A percentile compares a stretch with the other conserved stretches of the same genome.
Evolutionary conservation across 2,888 invertebrate genomes (phyloP).

Genomic region (Keiferia lycopersicella): DNA sequence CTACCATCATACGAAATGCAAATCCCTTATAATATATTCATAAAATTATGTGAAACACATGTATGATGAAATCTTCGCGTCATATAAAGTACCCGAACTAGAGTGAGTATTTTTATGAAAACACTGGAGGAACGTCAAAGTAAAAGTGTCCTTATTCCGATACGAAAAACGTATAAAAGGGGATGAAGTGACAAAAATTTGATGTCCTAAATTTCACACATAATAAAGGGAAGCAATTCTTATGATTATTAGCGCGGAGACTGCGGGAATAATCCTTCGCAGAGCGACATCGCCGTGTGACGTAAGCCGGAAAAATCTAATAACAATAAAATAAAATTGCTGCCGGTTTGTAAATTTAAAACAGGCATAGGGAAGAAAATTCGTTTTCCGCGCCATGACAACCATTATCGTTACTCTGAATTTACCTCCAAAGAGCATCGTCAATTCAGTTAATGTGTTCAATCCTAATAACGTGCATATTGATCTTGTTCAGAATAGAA

Average conservation of each 20-base stretch:
- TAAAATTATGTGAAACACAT: constrained; percentile 67
- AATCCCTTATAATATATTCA: constrained; percentile 71
- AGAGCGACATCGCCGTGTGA: constrained; percentile 74
- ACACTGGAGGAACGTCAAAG: constrained; percentile 40
- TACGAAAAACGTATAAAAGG: constrained; percentile 39
- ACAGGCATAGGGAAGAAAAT: constrained; percentile 72
- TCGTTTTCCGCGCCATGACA: constrained; percentile 74
- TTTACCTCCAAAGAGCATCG: constrained; percentile 64
- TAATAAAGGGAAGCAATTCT: constrained; percentile 80
- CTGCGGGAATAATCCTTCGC: constrained; percentile 77
- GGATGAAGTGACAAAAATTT: constrained; percentile 53
- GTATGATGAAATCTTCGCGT: constrained; percentile 63
- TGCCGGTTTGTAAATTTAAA: constrained; percentile 78
- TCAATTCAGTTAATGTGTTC: constrained; percentile 58
- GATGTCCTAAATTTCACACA: constrained; percentile 78
- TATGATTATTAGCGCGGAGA: constrained; percentile 80
- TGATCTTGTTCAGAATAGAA: constrained; percentile 8
- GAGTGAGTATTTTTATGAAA: constrained; percentile 59
- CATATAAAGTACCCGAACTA: constrained; percentile 57
- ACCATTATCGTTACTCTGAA: constrained; percentile 77
- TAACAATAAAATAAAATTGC: constrained; percentile 82
- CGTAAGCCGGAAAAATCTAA: constrained; percentile 81
- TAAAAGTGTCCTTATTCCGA: constrained; percentile 53
- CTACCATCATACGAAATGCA: constrained; percentile 52
- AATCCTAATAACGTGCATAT: constrained; percentile 36